Evolutionary conservation across 2,888 invertebrate species (phyloP), one percentile per base, ranked within the genome.

Genomic region (Chloroclystis v-ata): DNA sequence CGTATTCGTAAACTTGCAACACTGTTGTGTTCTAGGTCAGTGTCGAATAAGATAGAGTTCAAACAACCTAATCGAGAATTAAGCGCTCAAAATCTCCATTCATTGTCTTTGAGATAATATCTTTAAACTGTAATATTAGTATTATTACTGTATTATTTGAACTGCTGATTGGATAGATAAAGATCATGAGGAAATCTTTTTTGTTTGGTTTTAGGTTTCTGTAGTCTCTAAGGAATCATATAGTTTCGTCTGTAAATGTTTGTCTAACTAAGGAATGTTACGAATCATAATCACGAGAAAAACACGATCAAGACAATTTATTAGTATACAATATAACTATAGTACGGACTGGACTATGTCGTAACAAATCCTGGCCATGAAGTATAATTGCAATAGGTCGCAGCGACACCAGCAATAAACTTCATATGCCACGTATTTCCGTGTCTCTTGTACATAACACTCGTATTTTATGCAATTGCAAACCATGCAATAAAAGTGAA

Each of bases 401-500:
- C 2, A 20, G 20, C 20, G 20, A 20, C 20, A 20, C 20, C n/a
- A 39, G 52, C 49, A 49, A 39, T 49, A 52, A 11, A 35, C 11
- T 35, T 16, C 59, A 64, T 61, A 56, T 63, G 67, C 64, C 64
- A 71, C 71, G 66, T 65, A 70, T 69, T 69, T 67, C 72, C 63
- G 65, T 66, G 68, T 63, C 59, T 57, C 59, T 53, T 56, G 33
- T 56, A 57, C 72, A 72, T 72, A 81, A n/a, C n/a, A 33, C 14
- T 14, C 14, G n/a, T 33, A 16, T 13, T 33, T 9, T 69, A 67
- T 44, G 68, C 65, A 59, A 65, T 67, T 44, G 68, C 65, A 59
- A 64, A 60, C 56, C 82, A 82, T 78, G 83, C 82, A 73, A 83
- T 69, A 67, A 80, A 82, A 83, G 82, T 79, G 82, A 82, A 83